A percentile compares a stretch with the other conserved stretches of the same genome.
Evolutionary conservation across 2,797 vertebrate genomes (phyloP).

Genomic region (Molothrus ater): DNA sequence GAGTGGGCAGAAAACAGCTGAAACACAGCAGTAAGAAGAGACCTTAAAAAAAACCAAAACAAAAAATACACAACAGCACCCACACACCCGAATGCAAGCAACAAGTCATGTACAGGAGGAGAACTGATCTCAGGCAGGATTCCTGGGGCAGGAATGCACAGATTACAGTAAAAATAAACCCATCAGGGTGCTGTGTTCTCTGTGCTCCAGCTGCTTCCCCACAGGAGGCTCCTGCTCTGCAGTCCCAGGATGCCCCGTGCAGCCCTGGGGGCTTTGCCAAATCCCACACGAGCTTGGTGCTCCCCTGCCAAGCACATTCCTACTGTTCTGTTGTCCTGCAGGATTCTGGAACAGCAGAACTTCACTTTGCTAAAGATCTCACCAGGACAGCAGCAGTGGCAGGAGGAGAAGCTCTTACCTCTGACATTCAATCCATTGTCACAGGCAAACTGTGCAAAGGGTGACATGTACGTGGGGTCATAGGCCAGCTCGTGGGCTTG

Average conservation of each 20-base stretch:
- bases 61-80: not conserved
- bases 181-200: not conserved
- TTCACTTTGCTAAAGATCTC: not conserved
- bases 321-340: not conserved
- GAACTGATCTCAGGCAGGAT: not conserved
- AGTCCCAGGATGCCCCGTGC: not conserved
- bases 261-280: not conserved
- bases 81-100: not conserved
- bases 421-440: constrained; percentile 97
- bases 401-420: constrained; percentile 79
- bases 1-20: not conserved
- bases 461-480: constrained; percentile 99
- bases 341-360: not conserved
- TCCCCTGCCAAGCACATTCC: not conserved
- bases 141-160: not conserved
- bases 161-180: not conserved
- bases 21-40: not conserved
- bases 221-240: not conserved
- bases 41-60: not conserved
- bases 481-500: constrained; percentile 97
- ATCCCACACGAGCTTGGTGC: accelerated
- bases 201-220: constrained; percentile 12
- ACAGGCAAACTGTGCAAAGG: constrained; percentile 97
- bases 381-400: not conserved
- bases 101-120: not conserved